Evolutionary conservation across 2,797 vertebrate species (phyloP), one percentile per base, ranked within the genome.

Genomic region (Ispidina lecontei): DNA sequence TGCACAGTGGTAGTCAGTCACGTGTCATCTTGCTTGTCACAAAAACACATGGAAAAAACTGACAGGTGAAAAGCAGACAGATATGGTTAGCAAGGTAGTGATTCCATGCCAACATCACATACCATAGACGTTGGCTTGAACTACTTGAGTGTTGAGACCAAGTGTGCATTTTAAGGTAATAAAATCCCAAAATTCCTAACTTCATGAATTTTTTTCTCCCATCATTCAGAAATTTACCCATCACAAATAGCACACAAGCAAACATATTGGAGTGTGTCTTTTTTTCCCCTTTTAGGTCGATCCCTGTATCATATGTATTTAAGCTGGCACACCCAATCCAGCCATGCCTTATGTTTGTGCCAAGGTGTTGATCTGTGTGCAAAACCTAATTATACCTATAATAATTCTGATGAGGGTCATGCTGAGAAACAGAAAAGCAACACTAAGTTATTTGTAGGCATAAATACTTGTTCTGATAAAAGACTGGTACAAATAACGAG

Each of bases 381-480:
- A 82, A 76, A 90, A 82, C 6, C 10, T 54, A 82, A 54, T 76
- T 67, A 37, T 62, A 22, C 8, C 71, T 55, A 79, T 92, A 89
- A 83, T 69, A 87, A 80, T 88, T 88, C 62, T 92, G 44, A 71
- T 22, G 75, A 44, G 54, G 35, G 39, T 16, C 26, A 23, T 25
- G 49, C 29, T 84, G 46, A 86, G 56, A 79, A 93, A 41, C 12
- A 69, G 52, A 74, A 92, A 79, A 94, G 7, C 18, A 73, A 39
- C 33, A 73, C 29, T 9, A 55, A 68, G n/a, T 67, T 95, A 73
- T 94, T 84, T 93, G 69, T 78, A 73, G 89, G 44, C 71, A 71
- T 79, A 92, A 78, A 77, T 76, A 70, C 23, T 91, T 47, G 33
- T 64, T 83, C 84, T 96, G 93, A 94, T 91, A 84, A 95, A 91